Conservation (phyloP, 2,797 vertebrate genomes). For the Mionectes olivaceus region DNA sequence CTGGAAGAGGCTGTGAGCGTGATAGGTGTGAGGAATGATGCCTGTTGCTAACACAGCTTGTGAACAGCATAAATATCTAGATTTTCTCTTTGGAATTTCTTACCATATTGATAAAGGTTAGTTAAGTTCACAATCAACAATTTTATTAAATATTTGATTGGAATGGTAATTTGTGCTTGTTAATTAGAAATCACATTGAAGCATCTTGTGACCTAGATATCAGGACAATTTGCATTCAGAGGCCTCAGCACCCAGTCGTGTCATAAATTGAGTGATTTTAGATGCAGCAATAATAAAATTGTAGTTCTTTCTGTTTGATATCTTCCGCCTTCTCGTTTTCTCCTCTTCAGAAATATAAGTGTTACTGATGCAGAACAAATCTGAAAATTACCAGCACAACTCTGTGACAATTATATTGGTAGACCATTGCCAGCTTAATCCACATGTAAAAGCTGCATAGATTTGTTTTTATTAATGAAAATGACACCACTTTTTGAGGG, state of each 20-base stretch:
- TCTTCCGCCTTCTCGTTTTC: background rate
- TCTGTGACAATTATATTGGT: background rate
- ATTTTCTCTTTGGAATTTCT: constrained; percentile 75
- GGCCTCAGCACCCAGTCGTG: background rate
- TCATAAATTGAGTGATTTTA: background rate
- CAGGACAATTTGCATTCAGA: constrained; percentile 14
- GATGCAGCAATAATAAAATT: constrained; percentile 3
- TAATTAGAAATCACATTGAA: constrained; percentile 37
- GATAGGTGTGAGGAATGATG: constrained; percentile 68
- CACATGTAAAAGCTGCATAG: background rate
- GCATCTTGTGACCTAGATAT: constrained; percentile 19
- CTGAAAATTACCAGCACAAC: background rate
- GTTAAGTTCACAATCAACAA: constrained; percentile 75
- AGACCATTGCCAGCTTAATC: background rate
- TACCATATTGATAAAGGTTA: constrained; percentile 81
- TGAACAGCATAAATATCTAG: constrained; percentile 71
- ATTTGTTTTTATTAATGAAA: background rate
- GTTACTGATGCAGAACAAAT: constrained; percentile 6
- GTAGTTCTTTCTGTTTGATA: background rate
- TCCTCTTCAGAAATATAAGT: background rate
- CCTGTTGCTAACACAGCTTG: constrained; percentile 70
- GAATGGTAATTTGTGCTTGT: constrained; percentile 11
- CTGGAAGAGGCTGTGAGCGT: constrained; percentile 75
- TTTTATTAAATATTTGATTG: constrained; percentile 41
- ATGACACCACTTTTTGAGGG: background rate